phyloP scores from a whole-genome alignment of 2,797 vertebrate species.

The Lycodopsis pacificus region DNA sequence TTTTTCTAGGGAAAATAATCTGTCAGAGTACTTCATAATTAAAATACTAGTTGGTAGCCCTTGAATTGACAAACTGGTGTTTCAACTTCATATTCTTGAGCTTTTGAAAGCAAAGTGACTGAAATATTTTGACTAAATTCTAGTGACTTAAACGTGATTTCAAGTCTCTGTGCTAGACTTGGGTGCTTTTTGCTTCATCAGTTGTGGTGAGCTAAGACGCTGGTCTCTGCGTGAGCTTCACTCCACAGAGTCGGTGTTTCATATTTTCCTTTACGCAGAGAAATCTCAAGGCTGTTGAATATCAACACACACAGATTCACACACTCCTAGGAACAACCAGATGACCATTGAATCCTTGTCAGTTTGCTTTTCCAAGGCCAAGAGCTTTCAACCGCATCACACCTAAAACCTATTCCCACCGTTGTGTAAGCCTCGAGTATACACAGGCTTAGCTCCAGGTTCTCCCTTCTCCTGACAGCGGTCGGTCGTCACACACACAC shows the following conservation, averaged over 20 bases:
- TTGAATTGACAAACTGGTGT: background rate
- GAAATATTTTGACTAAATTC: background rate
- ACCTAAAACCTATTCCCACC: slow-evolving; percentile 60
- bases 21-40: background rate
- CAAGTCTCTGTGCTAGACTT: background rate
- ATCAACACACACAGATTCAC: slow-evolving; percentile 45
- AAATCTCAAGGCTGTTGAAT: slow-evolving; percentile 40
- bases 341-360: slow-evolving; percentile 43
- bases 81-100: background rate
- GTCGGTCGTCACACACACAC: slow-evolving; percentile 12
- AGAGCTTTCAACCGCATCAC: slow-evolving; percentile 67
- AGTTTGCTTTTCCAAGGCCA: slow-evolving; percentile 50
- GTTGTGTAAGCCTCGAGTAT: slow-evolving; percentile 51
- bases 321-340: slow-evolving; percentile 51
- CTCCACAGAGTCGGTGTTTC: slow-evolving; percentile 19
- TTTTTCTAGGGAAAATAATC: background rate
- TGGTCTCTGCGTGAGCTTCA: slow-evolving; percentile 1
- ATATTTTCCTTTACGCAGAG: slow-evolving; percentile 34
- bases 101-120: background rate
- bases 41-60: background rate
- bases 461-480: slow-evolving; percentile 34
- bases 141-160: background rate
- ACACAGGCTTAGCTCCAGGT: slow-evolving; percentile 63
- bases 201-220: slow-evolving; percentile 4
- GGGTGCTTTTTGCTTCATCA: slow-evolving; percentile 1